Percentiles rank a stretch among this genome's conserved stretches.
These are phyloP conservation scores for Drosophila borealis DNA, from an alignment of 2,888 invertebrate species.

Conservation along the genomic window DNA sequence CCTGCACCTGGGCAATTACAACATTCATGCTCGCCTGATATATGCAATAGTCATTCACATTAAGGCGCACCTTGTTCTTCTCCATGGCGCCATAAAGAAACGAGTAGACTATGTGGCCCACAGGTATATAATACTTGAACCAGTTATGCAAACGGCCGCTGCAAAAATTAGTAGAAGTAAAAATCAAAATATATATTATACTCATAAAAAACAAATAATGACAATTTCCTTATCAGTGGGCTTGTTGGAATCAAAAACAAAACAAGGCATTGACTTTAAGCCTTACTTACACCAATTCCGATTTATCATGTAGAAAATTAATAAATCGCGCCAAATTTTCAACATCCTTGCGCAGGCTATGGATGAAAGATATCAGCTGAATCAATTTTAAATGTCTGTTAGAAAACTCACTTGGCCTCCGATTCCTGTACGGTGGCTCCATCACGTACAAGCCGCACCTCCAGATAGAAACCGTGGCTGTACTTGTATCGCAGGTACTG, in stretches of 20 bases:
- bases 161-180: not conserved
- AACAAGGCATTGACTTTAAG: too few species aligned
- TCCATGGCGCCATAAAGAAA: constrained; percentile 90
- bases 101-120: constrained; percentile 87
- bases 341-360: constrained; percentile 69
- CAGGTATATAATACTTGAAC: constrained; percentile 88
- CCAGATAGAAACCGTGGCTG: constrained; percentile 85
- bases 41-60: constrained; percentile 91
- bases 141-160: constrained; percentile 89
- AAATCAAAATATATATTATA: not conserved
- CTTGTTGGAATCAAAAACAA: too few species aligned
- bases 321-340: constrained; percentile 72
- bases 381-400: not conserved
- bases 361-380: not conserved
- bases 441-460: constrained; percentile 73
- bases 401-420: constrained; percentile 63
- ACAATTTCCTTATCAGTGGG: not conserved
- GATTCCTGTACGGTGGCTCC: constrained; percentile 62
- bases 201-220: not conserved
- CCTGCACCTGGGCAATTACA: constrained; percentile 84
- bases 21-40: constrained; percentile 92
- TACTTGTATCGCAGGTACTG: constrained; percentile 91
- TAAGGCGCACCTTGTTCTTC: constrained; percentile 86
- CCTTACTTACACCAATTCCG: constrained; percentile 68
- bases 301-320: constrained; percentile 68